Conservation (phyloP, 1,140 invertebrate genomes). For the Halyomorpha halys region DNA sequence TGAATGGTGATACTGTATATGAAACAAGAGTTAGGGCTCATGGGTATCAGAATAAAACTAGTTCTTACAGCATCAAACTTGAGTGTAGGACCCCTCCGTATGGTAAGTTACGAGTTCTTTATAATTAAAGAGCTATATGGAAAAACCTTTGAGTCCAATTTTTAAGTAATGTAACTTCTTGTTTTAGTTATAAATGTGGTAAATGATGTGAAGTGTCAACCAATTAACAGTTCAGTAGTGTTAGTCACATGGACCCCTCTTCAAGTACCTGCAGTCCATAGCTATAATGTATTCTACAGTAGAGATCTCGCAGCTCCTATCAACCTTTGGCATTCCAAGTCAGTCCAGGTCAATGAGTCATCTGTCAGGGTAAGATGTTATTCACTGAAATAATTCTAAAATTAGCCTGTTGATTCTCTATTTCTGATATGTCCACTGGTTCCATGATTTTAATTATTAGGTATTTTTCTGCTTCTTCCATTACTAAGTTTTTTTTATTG, state of each 20-base stretch:
- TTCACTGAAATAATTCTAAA: too few species aligned
- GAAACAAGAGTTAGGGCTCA: slow-evolving; percentile 46
- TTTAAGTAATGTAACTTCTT: too few species aligned
- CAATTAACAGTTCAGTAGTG: slow-evolving; percentile 39
- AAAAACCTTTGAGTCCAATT: slow-evolving; percentile 1
- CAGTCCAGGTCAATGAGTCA: slow-evolving; percentile 37
- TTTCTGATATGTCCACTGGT: too few species aligned
- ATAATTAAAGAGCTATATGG: neutral
- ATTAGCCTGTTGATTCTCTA: too few species aligned
- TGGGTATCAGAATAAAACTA: slow-evolving; percentile 36
- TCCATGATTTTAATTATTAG: too few species aligned
- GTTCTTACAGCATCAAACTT: slow-evolving; percentile 40
- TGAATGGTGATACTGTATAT: slow-evolving; percentile 50
- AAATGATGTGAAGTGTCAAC: slow-evolving; percentile 40
- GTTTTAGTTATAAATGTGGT: slow-evolving; percentile 42
- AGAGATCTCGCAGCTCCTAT: slow-evolving; percentile 35
- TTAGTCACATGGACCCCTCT: slow-evolving; percentile 43
- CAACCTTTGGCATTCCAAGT: slow-evolving; percentile 37
- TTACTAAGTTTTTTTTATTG: too few species aligned
- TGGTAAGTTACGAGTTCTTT: slow-evolving; percentile 35
- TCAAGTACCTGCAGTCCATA: slow-evolving; percentile 37
- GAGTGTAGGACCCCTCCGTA: slow-evolving; percentile 45
- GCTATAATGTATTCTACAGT: slow-evolving; percentile 39
- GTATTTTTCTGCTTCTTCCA: too few species aligned
- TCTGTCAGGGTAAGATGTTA: slow-evolving; percentile 30